These are phyloP conservation scores for Drosophila aff. DNA, from an alignment of 1,140 invertebrate species.

Conservation along the genomic window DNA sequence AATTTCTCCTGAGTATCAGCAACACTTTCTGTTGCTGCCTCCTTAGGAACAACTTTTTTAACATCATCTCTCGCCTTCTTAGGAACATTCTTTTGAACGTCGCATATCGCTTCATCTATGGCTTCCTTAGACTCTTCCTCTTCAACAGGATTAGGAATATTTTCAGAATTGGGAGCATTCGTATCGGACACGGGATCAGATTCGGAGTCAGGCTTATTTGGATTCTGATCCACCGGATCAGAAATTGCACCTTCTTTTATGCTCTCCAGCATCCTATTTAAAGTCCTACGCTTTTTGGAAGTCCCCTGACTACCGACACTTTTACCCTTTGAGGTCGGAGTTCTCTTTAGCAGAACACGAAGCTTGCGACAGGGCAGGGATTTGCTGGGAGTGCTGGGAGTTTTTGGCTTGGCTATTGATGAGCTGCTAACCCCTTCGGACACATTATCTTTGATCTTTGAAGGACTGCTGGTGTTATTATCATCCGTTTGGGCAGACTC, in stretches of 20 bases:
- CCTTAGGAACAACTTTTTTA: neutral
- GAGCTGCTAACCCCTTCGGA: too few species aligned
- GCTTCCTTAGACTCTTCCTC: neutral
- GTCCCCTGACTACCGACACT: neutral
- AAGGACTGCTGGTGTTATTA: neutral
- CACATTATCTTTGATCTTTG: neutral
- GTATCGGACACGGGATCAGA: neutral
- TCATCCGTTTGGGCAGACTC: neutral
- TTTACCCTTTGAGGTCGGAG: constrained; percentile 4
- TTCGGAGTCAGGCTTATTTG: neutral
- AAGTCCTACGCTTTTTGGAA: neutral
- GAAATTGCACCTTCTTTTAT: neutral
- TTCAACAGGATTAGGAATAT: neutral
- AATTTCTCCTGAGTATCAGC: too few species aligned
- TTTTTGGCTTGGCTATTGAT: neutral
- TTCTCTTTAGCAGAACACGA: constrained; percentile 44
- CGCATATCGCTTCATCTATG: neutral
- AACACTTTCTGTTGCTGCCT: neutral
- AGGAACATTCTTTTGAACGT: neutral
- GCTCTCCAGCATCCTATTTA: constrained; percentile 1
- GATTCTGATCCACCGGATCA: too few species aligned
- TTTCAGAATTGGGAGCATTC: neutral
- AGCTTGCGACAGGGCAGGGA: constrained; percentile 38
- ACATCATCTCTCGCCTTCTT: neutral
- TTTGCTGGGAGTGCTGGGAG: neutral